Base-by-base conservation (phyloP, 2,113 vertebrate genomes). In the Scalopus aquaticus region DNA sequence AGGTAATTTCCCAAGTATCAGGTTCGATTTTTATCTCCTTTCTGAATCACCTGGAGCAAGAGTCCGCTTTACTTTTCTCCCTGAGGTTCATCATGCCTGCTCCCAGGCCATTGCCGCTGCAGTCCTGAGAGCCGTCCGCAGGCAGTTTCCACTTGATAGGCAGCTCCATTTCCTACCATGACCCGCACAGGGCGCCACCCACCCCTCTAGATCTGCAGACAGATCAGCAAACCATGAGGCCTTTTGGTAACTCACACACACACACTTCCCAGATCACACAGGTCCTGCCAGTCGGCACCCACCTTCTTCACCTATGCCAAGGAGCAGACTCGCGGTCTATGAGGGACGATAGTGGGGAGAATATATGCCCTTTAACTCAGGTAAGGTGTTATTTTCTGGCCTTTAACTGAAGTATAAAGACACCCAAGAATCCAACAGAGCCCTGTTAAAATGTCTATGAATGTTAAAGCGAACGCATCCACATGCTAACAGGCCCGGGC, bases 401-500 rank as follows among this genome's bases (percentile, higher is more conserved):
- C 80, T 91, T 88, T 46, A 62, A 15, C 56, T 92, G 56, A 93
- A 26, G 44, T 95, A 51, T 26, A 60, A 56, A 85, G 11, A 73
- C n/a, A 49, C 32, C 37, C 42, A 51, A 30, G 76, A 96, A 95
- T 60, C 69, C 58, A 46, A 39, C 39, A 3, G 70, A 67, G 6
- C 51, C 20, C 42, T 65, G 26, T 54, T 69, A 90, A 65, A 93
- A 96, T 79, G 3, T 77, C 35, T 37, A 35, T 56, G 67, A 93
- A 70, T 82, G 16, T 70, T 91, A 79, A 96, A 82, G 6, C 5
- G 76, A 96, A 96, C 37, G 74, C 86, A 83, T 90, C 80, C 42
- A 28, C 15, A 46, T 22, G 3, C 76, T 44, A 87, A 81, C 73
- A 70, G 26, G 9, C 49, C 80, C 54, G 30, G 78, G 64, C 90